phyloP scores from a whole-genome alignment of 1,140 invertebrate genomes.

The Neotoxoptera formosana region DNA sequence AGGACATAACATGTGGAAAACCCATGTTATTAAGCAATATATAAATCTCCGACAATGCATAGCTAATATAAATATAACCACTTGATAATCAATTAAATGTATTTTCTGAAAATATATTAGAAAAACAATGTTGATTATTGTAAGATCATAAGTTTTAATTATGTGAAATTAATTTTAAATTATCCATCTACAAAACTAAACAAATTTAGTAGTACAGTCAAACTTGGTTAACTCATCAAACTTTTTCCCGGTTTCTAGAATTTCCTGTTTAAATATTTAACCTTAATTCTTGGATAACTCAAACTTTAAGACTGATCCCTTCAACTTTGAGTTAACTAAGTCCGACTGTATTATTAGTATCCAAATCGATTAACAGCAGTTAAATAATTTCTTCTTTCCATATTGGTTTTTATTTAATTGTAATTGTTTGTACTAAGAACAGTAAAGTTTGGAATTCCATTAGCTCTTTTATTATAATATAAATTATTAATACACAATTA shows the following conservation, averaged over 20 bases:
- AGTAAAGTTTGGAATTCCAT: no score
- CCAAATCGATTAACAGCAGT: no score
- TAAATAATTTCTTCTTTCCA: no score
- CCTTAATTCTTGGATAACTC: no score
- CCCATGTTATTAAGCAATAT: conserved; percentile 55
- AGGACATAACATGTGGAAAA: conserved; percentile 51
- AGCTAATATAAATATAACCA: conserved; percentile 44
- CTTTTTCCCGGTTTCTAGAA: no score
- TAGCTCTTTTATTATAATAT: neutral
- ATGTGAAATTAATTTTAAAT: neutral
- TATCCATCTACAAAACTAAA: neutral
- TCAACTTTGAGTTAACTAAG: no score
- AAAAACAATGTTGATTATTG: neutral
- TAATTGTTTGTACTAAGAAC: no score
- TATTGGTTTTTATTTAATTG: no score
- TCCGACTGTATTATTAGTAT: no score
- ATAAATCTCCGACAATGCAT: conserved; percentile 53
- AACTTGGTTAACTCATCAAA: no score
- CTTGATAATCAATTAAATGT: conserved; percentile 53
- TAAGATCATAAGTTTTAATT: neutral
- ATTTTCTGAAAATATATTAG: conserved; percentile 39
- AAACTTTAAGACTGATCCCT: no score
- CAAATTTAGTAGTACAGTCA: neutral
- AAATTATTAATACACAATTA: neutral
- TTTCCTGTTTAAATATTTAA: no score